Base-by-base conservation (phyloP, 2,888 invertebrate genomes). In the Lagria hirta region DNA sequence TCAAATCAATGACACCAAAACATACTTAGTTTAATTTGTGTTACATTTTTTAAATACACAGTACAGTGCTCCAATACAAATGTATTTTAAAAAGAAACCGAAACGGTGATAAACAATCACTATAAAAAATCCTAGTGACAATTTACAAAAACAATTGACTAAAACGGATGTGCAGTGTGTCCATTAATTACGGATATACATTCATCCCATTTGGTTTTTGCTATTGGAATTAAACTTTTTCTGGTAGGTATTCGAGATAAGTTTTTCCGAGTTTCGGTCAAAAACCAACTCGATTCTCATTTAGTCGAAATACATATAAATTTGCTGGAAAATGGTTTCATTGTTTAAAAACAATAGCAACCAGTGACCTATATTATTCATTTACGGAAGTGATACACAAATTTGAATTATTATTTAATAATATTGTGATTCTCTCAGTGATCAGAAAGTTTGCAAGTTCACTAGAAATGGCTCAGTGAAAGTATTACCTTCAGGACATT, bases 181-280 rank as follows among this genome's bases (percentile, higher is more conserved):
- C 28, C 55, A 58, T 53, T 59, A 56, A 59, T 60, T 57, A 60
- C 62, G 64, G 64, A 65, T 64, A 63, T 54, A 58, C 58, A 58
- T 50, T 54, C 62, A 61, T 66, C 65, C 62, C 55, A 62, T 64
- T 56, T 58, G 48, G 54, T 46, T 48, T 48, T 34, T 30, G 30
- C 7, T 22, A 40, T 42, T 17, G 43, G 47, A 37, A 48, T 41
- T 41, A 32, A 38, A 21, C 12, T 11, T 29, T 45, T 41, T 30
- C 24, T 41, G n/a, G 48, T 62, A 57, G 60, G 57, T 58, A 44
- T 29, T 33, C n/a, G n/a, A n/a, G n/a, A n/a, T n/a, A n/a, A n/a
- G n/a, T n/a, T n/a, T n/a, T n/a, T n/a, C n/a, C n/a, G n/a, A n/a
- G n/a, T n/a, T n/a, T n/a, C n/a, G n/a, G n/a, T n/a, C n/a, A n/a